phyloP scores from a whole-genome alignment of 2,888 invertebrate species.

The Ichneumon xanthorius region DNA sequence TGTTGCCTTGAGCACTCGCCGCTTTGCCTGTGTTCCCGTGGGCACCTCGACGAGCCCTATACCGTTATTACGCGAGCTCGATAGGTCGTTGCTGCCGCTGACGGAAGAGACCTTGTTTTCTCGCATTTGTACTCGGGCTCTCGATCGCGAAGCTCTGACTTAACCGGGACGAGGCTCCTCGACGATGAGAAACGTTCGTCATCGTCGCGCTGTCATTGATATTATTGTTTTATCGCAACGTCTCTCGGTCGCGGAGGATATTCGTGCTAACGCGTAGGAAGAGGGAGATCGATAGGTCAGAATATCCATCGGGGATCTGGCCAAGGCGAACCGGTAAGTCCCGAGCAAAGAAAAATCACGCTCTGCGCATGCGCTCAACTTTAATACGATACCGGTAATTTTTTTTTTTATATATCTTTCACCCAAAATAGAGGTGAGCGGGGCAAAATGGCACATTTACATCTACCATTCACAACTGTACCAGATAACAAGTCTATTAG shows the following conservation, averaged over 20 bases:
- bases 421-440: background rate
- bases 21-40: constrained; percentile 14
- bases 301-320: constrained; percentile 3
- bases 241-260: background rate
- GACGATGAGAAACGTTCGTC: constrained; percentile 27
- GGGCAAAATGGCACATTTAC: background rate
- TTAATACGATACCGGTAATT: background rate
- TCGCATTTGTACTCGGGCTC: constrained; percentile 56
- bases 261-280: constrained; percentile 28
- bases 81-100: constrained; percentile 77
- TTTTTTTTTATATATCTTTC: background rate
- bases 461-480: too few relatives aligned
- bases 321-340: constrained; percentile 60
- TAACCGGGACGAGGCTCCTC: constrained; percentile 20
- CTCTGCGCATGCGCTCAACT: background rate
- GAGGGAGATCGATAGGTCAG: constrained; percentile 28
- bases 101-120: constrained; percentile 57
- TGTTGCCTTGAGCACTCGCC: background rate
- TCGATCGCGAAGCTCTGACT: constrained; percentile 57
- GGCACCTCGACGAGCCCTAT: constrained; percentile 47
- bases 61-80: constrained; percentile 67
- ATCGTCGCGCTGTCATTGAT: constrained; percentile 10
- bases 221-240: background rate
- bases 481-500: too few relatives aligned
- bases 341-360: background rate